These are phyloP conservation scores for Lepidurus couesii DNA, from an alignment of 1,140 invertebrate genomes.

Conservation along the genomic window DNA sequence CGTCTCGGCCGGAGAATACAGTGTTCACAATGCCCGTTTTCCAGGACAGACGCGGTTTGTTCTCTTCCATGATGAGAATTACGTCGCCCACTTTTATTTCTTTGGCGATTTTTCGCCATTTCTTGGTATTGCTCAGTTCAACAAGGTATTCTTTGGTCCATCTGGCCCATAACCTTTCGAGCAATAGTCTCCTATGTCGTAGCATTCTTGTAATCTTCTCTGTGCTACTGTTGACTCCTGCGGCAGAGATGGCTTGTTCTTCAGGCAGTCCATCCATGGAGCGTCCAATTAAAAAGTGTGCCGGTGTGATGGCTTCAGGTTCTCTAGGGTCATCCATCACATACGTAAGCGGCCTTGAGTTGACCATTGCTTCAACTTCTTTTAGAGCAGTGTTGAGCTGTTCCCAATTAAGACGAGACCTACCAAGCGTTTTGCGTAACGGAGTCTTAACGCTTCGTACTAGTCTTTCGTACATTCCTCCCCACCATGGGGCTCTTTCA, in stretches of 20 bases:
- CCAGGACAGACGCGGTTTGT: background rate
- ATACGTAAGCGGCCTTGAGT: conserved; percentile 26
- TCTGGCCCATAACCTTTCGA: background rate
- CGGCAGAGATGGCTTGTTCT: background rate
- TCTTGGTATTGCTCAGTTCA: background rate
- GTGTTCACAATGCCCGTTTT: background rate
- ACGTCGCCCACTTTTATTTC: background rate
- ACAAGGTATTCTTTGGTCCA: conserved; percentile 2
- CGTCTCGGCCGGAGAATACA: background rate
- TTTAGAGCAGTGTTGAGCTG: conserved; percentile 19
- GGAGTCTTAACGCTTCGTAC: conserved; percentile 19
- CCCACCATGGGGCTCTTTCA: conserved; percentile 23
- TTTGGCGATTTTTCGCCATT: background rate
- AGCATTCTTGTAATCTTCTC: background rate
- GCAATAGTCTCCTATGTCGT: background rate
- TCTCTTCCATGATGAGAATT: background rate
- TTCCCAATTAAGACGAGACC: conserved; percentile 17
- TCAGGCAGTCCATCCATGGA: conserved; percentile 1
- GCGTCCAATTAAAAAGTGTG: background rate
- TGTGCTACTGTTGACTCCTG: background rate
- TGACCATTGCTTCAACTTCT: conserved; percentile 25
- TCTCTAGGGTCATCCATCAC: conserved; percentile 9
- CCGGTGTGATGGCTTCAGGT: background rate
- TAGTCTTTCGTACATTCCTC: conserved; percentile 28
- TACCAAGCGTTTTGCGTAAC: conserved; percentile 12